phyloP scores from a whole-genome alignment of 2,113 vertebrate genomes.

The Grus americana region DNA sequence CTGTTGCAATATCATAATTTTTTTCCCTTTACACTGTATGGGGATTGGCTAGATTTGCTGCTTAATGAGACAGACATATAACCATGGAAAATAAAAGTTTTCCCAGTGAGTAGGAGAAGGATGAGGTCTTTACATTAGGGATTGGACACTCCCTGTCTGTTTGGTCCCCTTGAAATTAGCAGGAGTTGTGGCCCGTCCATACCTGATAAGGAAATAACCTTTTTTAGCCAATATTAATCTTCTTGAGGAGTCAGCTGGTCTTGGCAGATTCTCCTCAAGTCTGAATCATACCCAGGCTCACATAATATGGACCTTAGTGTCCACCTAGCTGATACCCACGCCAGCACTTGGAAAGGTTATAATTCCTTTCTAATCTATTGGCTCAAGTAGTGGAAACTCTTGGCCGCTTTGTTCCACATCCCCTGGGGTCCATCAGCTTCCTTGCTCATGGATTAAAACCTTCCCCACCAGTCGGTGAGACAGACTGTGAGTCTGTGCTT shows the following conservation, averaged over 20 bases:
- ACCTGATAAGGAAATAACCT: background rate
- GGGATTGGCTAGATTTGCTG: background rate
- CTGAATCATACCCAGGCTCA: background rate
- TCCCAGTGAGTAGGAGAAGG: background rate
- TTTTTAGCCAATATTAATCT: background rate
- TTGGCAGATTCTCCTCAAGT: background rate
- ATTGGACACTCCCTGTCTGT: background rate
- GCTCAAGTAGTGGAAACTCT: background rate
- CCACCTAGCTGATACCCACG: background rate
- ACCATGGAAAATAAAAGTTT: background rate
- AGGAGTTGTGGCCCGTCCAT: background rate
- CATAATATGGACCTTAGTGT: background rate
- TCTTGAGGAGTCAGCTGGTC: background rate
- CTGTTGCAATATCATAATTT: background rate
- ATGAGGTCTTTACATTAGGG: background rate
- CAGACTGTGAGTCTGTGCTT: background rate
- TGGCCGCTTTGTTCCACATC: background rate
- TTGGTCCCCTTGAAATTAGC: background rate
- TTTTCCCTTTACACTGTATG: background rate
- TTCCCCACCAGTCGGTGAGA: rapidly evolving
- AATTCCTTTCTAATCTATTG: background rate
- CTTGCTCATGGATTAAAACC: background rate
- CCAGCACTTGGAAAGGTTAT: background rate
- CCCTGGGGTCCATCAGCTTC: background rate
- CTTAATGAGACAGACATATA: background rate